Percentiles rank a stretch among this genome's conserved stretches.
phyloP scores from a whole-genome alignment of 2,113 vertebrate species.

The Rhinogobius similis region DNA sequence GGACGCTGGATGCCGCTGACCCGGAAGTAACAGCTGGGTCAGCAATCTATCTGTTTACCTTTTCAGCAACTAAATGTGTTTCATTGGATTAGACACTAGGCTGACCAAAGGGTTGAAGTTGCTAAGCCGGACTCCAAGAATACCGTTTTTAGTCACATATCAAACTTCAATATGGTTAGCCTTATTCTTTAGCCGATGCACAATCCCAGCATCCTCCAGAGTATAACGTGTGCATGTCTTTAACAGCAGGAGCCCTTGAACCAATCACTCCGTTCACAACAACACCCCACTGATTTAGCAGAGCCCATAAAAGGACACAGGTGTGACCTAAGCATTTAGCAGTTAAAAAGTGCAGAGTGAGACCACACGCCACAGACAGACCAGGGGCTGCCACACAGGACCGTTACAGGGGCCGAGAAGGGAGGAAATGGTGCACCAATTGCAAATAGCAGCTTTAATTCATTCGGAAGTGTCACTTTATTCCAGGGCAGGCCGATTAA shows the following conservation, averaged over 20 bases:
- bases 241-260: conserved; percentile 19
- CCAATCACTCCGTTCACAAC: conserved; percentile 50
- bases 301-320: conserved; percentile 72
- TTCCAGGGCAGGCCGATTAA: conserved; percentile 75
- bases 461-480: conserved; percentile 80
- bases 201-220: neutral
- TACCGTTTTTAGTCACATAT: neutral
- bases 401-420: conserved; percentile 22
- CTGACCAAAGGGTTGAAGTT: conserved; percentile 33
- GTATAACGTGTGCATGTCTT: conserved; percentile 24
- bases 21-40: conserved; percentile 74
- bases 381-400: conserved; percentile 59
- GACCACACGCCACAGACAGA: conserved; percentile 73
- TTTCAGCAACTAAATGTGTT: conserved; percentile 59
- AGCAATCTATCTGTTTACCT: conserved; percentile 69
- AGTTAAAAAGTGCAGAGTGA: conserved; percentile 68
- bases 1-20: conserved; percentile 58
- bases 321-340: conserved; percentile 72
- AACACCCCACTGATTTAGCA: conserved; percentile 60
- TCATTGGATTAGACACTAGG: conserved; percentile 59
- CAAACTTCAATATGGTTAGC: neutral
- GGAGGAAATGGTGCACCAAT: conserved; percentile 51
- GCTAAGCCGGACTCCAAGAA: conserved; percentile 11
- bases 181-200: neutral
- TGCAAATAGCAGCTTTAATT: conserved; percentile 76